phyloP scores from a whole-genome alignment of 2,888 invertebrate species.

The Alloscopus bannaensis region DNA sequence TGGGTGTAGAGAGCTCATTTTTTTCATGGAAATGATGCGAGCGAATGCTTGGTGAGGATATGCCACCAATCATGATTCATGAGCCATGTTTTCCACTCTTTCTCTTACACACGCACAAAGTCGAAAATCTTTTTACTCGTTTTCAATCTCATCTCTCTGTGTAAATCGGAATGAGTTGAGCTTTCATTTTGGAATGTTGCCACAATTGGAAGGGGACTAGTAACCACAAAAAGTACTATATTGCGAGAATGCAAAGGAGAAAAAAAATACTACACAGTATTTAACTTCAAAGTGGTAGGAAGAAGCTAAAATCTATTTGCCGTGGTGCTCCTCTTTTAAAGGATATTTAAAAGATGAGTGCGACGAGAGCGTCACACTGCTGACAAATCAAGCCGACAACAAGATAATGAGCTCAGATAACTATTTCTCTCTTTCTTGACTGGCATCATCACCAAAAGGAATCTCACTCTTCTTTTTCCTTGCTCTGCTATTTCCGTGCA shows the following conservation, averaged over 20 bases:
- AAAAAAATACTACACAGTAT: slow-evolving; percentile 8
- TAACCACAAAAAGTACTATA: too few relatives aligned
- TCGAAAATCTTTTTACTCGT: slow-evolving; percentile 5
- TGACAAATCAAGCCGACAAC: slow-evolving; percentile 66
- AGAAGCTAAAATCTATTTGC: too few relatives aligned
- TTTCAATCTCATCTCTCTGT: too few relatives aligned
- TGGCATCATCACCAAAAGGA: slow-evolving; percentile 19
- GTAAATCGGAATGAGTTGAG: too few relatives aligned
- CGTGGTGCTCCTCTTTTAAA: too few relatives aligned
- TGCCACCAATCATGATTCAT: slow-evolving; percentile 65
- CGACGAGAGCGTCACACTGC: slow-evolving; percentile 59
- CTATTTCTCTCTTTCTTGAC: slow-evolving; percentile 20
- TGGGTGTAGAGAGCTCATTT: too few relatives aligned
- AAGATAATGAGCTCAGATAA: slow-evolving; percentile 66
- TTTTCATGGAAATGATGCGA: slow-evolving; percentile 60
- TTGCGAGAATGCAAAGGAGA: neutral
- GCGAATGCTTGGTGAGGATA: slow-evolving; percentile 36
- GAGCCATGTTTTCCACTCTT: slow-evolving; percentile 54
- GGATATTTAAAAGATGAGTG: slow-evolving; percentile 45
- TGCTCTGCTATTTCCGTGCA: slow-evolving; percentile 2
- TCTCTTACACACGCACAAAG: too few relatives aligned
- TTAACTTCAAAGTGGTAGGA: neutral
- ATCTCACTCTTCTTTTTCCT: neutral
- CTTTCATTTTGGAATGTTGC: slow-evolving; percentile 40
- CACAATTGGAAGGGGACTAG: too few relatives aligned